Base-by-base conservation (phyloP, 2,113 vertebrate genomes). In the Epinephelus cyanopodus region DNA sequence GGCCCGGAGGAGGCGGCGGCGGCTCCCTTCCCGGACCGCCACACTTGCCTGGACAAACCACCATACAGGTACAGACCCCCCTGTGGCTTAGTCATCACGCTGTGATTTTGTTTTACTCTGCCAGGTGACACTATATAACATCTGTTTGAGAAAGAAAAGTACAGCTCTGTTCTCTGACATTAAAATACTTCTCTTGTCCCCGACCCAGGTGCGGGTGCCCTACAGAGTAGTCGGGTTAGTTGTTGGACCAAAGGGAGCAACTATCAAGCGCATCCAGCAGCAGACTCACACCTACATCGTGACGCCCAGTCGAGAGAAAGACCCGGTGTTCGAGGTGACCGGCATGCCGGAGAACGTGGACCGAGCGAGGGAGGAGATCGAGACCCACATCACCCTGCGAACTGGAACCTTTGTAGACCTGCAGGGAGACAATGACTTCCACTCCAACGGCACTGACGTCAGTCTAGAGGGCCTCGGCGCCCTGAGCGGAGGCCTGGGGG, bases 301-400 rank as follows among this genome's bases (percentile, higher is more conserved):
- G 70, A 99, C 98, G 0, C 98, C 98, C 0, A 98, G 97, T 74
- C 95, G 98, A 2, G 98, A 99, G 95, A 99, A 99, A 88, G 98
- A 99, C 90, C 98, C 98, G 0, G 97, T 99, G 81, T 99, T 99
- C 0, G 98, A 98, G 50, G 98, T 99, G 80, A 99, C 98, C 0
- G 98, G 98, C 9, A 99, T 99, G 98, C 98, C 98, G 0, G 98
- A 99, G 94, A 99, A 99, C 3, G 98, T 99, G 57, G 98, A 99
- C 91, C 93, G 97, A 0, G 98, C 98, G 0, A 91, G 98, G 0
- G 98, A 99, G 87, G 98, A 99, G 95, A 99, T 99, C 0, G 98
- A 99, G 94, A 98, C 98, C 0, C 98, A 99, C 95, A 99, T 99
- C 94, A 98, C 98, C 6, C 95, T 98, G 95, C 82, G 98, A 86